These are phyloP conservation scores for Zaprionus davidi DNA, from an alignment of 1,140 invertebrate genomes.

Conservation along the genomic window DNA sequence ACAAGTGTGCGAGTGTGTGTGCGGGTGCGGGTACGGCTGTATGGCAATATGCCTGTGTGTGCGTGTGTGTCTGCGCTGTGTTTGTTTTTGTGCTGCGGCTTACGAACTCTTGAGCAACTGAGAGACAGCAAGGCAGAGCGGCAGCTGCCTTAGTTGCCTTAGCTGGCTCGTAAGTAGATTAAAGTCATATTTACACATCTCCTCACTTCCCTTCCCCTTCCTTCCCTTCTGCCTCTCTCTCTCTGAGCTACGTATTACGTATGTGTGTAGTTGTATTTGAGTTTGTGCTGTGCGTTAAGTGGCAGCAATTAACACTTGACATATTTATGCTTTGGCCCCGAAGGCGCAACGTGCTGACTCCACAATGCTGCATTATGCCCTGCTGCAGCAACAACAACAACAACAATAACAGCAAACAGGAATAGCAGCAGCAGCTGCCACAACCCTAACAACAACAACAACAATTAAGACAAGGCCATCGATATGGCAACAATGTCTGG, in stretches of 20 bases:
- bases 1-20: slow-evolving; percentile 59
- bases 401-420: slow-evolving; percentile 7
- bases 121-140: slow-evolving; percentile 10
- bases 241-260: not conserved
- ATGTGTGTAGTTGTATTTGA: slow-evolving; percentile 59
- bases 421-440: slow-evolving; percentile 1
- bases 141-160: slow-evolving; percentile 47
- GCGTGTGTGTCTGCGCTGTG: slow-evolving; percentile 41
- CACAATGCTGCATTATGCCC: slow-evolving; percentile 42
- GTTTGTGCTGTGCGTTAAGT: slow-evolving; percentile 80
- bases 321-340: slow-evolving; percentile 74
- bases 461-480: slow-evolving; percentile 67
- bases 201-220: slow-evolving; percentile 21
- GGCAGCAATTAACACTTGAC: slow-evolving; percentile 82
- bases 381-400: slow-evolving; percentile 26
- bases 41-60: slow-evolving; percentile 22
- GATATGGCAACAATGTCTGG: slow-evolving; percentile 67
- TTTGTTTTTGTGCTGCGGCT: slow-evolving; percentile 64
- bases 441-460: slow-evolving; percentile 26
- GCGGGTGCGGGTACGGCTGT: slow-evolving; percentile 11
- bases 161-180: slow-evolving; percentile 69
- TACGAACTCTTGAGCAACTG: slow-evolving; percentile 45
- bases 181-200: slow-evolving; percentile 79
- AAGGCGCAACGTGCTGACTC: slow-evolving; percentile 55
- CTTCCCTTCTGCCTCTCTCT: not conserved